phyloP scores from a whole-genome alignment of 1,140 invertebrate species.

The Muscidifurax raptorellus region DNA sequence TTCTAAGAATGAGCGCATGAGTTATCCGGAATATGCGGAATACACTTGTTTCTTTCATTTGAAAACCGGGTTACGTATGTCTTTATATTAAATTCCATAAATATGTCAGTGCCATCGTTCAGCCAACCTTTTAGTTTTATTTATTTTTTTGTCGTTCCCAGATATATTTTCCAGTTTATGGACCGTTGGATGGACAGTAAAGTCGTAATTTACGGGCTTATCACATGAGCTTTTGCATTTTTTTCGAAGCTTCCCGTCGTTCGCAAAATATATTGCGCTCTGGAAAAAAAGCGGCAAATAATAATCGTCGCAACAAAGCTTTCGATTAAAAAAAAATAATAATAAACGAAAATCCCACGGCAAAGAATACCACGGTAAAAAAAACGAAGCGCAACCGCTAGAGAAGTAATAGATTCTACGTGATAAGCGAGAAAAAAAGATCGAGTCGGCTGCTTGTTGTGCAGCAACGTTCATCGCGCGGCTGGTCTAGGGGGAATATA shows the following conservation, averaged over 20 bases:
- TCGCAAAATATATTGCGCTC: background rate
- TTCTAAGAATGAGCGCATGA: background rate
- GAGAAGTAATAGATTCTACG: constrained; percentile 4
- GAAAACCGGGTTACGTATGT: background rate
- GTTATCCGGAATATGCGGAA: background rate
- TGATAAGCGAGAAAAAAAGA: constrained; percentile 1
- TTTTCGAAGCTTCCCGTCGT: background rate
- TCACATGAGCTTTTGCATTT: background rate
- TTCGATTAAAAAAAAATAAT: background rate
- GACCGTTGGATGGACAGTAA: background rate
- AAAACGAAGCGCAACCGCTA: background rate
- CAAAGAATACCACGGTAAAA: background rate
- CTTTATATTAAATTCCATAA: background rate
- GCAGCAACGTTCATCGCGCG: background rate
- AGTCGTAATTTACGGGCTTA: background rate
- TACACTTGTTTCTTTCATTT: background rate
- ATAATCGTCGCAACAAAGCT: background rate
- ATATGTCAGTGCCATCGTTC: background rate
- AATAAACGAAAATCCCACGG: background rate
- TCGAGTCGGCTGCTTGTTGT: background rate
- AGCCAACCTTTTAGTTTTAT: background rate
- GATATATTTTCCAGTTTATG: background rate
- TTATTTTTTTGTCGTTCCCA: background rate
- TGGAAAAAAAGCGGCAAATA: background rate
- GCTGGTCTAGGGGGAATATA: too few relatives aligned